Conservation (phyloP, 2,888 invertebrate genomes). For the Cantharis nigra region DNA sequence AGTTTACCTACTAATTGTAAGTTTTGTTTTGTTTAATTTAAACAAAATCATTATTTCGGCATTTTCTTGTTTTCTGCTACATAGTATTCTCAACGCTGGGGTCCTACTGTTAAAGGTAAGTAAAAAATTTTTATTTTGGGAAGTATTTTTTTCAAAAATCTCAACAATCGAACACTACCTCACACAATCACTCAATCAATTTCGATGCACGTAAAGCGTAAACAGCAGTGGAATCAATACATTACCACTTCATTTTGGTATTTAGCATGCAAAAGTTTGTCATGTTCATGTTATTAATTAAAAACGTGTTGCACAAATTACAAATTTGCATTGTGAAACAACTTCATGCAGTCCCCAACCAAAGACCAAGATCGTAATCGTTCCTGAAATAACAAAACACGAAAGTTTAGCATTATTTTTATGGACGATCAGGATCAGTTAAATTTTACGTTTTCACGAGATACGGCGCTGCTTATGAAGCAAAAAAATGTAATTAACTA, state of each 20-base stretch:
- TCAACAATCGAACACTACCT: neutral
- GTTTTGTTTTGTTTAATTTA: too few species aligned
- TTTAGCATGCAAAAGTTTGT: neutral
- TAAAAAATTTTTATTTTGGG: too few species aligned
- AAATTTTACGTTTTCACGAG: neutral
- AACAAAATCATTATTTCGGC: too few species aligned
- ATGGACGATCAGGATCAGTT: neutral
- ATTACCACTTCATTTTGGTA: neutral
- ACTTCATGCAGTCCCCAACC: neutral
- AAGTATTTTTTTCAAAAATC: neutral
- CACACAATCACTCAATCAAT: neutral
- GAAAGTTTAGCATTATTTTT: neutral
- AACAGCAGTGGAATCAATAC: neutral
- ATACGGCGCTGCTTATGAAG: neutral
- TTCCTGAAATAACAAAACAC: neutral
- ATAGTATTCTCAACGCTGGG: too few species aligned
- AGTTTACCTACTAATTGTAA: too few species aligned
- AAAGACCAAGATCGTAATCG: neutral
- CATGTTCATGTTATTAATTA: neutral
- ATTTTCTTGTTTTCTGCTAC: too few species aligned
- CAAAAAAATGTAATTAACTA: neutral
- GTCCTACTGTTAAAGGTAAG: too few species aligned
- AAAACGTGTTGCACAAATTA: neutral
- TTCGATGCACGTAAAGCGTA: neutral
- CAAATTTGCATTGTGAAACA: neutral